Conservation (phyloP, 23 tunicate species). For the Ciona savignyi region DNA sequence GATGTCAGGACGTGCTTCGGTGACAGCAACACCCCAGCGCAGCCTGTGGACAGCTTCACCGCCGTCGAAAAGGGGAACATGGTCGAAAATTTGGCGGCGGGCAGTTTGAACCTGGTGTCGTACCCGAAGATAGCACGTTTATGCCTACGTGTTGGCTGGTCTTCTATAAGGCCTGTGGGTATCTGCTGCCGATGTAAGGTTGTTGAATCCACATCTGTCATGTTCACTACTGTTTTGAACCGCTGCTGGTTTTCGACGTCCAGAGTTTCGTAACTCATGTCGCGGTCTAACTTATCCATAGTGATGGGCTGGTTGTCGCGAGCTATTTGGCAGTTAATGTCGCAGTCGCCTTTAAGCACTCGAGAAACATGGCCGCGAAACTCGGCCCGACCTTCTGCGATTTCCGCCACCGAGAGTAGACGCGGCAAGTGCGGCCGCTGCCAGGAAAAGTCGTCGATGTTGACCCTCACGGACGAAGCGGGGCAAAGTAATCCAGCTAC, state of each 20-base stretch:
- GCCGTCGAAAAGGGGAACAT: slow-evolving; percentile 86
- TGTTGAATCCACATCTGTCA: slow-evolving; percentile 30
- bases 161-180: not conserved
- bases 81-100: slow-evolving; percentile 27
- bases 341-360: slow-evolving; percentile 41
- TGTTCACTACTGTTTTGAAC: slow-evolving; percentile 15
- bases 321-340: slow-evolving; percentile 35
- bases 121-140: slow-evolving; percentile 66
- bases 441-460: slow-evolving; percentile 38
- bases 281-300: slow-evolving; percentile 29
- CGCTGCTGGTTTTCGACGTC: slow-evolving; percentile 27
- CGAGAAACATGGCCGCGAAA: slow-evolving; percentile 57
- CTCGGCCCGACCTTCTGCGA: slow-evolving; percentile 33
- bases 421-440: slow-evolving; percentile 53
- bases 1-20: slow-evolving; percentile 87
- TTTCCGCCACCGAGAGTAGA: slow-evolving; percentile 18
- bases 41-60: slow-evolving; percentile 83
- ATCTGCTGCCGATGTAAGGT: not conserved
- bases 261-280: slow-evolving; percentile 61
- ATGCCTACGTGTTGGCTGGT: not conserved
- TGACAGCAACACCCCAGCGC: slow-evolving; percentile 74
- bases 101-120: slow-evolving; percentile 74
- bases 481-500: too few relatives aligned
- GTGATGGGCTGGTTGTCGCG: slow-evolving; percentile 23
- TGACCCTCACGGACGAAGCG: too few relatives aligned